Percentiles rank a stretch among this genome's conserved stretches.
These are phyloP conservation scores for Protosalanx chinensis DNA, from an alignment of 2,797 vertebrate species.

Conservation along the genomic window DNA sequence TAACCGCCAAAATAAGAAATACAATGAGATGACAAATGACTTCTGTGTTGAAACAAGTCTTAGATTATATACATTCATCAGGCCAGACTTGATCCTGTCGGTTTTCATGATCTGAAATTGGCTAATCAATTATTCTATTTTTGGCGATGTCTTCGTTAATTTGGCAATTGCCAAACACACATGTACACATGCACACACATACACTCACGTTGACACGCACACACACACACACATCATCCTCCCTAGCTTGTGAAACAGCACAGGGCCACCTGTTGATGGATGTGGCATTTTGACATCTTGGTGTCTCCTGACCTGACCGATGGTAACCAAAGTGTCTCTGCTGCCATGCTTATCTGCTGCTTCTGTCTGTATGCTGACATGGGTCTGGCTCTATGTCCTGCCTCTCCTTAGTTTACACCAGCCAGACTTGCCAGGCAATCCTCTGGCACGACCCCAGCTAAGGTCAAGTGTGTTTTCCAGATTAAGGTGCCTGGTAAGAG, in stretches of 20 bases:
- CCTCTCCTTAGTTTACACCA: conserved; percentile 39
- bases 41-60: too few relatives aligned
- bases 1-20: too few relatives aligned
- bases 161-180: too few relatives aligned
- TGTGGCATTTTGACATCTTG: conserved; percentile 77
- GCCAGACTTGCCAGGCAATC: conserved; percentile 36
- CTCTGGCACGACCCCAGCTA: conserved; percentile 28
- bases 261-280: conserved; percentile 68
- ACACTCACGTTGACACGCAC: too few relatives aligned
- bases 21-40: too few relatives aligned
- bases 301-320: conserved; percentile 76
- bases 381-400: conserved; percentile 52
- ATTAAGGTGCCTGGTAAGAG: conserved; percentile 33
- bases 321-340: conserved; percentile 66
- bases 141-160: too few relatives aligned
- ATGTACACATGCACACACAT: too few relatives aligned
- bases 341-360: conserved; percentile 61
- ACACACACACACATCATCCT: not conserved
- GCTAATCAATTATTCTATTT: too few relatives aligned
- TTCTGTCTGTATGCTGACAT: conserved; percentile 37
- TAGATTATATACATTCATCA: too few relatives aligned
- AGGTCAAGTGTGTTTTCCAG: conserved; percentile 50
- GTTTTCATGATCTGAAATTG: too few relatives aligned
- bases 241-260: conserved; percentile 35
- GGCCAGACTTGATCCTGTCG: too few relatives aligned